Evolutionary conservation across 2,113 vertebrate genomes (phyloP).

Genomic region (Antidorcas marsupialis): DNA sequence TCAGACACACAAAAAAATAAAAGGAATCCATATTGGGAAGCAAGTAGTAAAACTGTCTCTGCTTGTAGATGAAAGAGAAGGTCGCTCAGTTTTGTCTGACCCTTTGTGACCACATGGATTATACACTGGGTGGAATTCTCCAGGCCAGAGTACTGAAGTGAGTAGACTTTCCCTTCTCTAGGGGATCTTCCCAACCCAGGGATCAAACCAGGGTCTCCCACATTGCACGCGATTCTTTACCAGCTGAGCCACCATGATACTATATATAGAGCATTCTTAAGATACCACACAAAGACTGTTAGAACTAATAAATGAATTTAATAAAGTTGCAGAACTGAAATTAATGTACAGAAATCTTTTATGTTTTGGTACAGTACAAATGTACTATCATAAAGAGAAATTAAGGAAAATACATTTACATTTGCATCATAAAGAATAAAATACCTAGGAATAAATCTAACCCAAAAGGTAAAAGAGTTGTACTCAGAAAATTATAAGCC

Average conservation of each 20-base stretch:
- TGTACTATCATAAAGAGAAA: not conserved
- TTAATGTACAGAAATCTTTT: not conserved
- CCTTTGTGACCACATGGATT: not conserved
- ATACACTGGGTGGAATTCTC: not conserved
- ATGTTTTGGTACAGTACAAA: not conserved
- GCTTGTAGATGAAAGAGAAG: not conserved
- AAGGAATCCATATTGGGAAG: not conserved
- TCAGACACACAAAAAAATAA: not conserved
- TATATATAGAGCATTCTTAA: not conserved
- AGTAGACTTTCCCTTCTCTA: not conserved
- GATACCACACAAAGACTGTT: not conserved
- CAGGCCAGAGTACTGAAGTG: not conserved
- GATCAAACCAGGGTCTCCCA: not conserved
- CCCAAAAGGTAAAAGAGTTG: not conserved
- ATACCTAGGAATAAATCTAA: not conserved
- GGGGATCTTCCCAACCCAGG: not conserved
- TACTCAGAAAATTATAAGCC: not conserved
- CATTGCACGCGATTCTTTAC: not conserved
- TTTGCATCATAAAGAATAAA: not conserved
- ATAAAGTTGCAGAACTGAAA: not conserved
- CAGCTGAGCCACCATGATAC: not conserved
- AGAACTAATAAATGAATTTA: not conserved
- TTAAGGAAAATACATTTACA: not conserved
- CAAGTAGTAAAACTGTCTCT: not conserved
- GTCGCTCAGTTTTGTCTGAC: rapidly evolving